Evolutionary conservation across 2,888 invertebrate species (phyloP).

Genomic region (Cynaeus angustus): DNA sequence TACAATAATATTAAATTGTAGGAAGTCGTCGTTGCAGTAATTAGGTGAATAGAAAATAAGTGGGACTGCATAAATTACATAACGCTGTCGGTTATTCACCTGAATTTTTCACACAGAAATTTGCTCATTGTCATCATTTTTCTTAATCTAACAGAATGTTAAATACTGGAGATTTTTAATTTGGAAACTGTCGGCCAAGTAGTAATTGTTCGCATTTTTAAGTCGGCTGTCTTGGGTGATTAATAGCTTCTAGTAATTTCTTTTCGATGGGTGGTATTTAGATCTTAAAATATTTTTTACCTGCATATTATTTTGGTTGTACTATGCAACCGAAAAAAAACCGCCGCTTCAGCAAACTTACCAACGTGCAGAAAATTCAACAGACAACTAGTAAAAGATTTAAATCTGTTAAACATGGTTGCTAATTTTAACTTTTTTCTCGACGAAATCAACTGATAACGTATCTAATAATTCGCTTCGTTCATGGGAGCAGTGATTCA

Average conservation of each 20-base stretch:
- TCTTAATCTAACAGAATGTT: neutral
- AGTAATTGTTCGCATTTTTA: no score
- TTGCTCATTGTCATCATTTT: neutral
- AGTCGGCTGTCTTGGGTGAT: no score
- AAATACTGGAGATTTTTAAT: no score
- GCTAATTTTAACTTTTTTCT: neutral
- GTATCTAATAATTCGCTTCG: neutral
- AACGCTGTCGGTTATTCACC: neutral
- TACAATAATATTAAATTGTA: neutral
- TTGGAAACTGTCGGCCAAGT: no score
- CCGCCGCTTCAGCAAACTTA: no score
- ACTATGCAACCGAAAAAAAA: no score
- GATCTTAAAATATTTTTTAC: no score
- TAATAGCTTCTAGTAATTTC: no score
- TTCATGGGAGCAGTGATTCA: conserved; percentile 7
- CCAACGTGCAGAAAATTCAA: no score
- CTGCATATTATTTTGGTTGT: neutral
- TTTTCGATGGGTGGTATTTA: no score
- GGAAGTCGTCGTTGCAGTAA: conserved; percentile 9
- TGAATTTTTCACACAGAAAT: conserved; percentile 4
- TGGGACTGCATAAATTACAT: conserved; percentile 7
- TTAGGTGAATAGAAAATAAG: neutral
- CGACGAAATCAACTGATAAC: neutral
- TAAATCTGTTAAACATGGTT: no score
- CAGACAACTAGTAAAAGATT: no score